A percentile compares a stretch with the other conserved stretches of the same genome.
These are phyloP conservation scores for Catagonus wagneri DNA, from an alignment of 2,113 vertebrate species.

Conservation along the genomic window DNA sequence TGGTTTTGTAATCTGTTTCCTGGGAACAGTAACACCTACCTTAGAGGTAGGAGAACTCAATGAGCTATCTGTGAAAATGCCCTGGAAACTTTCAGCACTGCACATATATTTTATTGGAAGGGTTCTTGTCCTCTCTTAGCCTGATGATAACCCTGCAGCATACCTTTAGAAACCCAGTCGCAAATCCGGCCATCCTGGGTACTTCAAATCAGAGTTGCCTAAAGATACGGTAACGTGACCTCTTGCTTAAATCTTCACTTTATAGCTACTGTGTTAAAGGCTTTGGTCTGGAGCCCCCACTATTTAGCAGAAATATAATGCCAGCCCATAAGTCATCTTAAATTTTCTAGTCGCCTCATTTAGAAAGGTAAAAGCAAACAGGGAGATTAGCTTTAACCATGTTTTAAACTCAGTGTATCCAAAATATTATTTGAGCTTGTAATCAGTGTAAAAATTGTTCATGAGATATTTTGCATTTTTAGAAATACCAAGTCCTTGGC, in stretches of 20 bases:
- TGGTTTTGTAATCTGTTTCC: background rate
- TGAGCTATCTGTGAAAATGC: background rate
- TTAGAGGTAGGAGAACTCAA: background rate
- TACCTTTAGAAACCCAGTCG: background rate
- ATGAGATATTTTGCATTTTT: background rate
- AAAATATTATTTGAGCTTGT: background rate
- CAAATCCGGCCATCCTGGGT: background rate
- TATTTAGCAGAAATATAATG: background rate
- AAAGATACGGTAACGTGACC: background rate
- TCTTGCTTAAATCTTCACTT: background rate
- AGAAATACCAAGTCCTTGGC: background rate
- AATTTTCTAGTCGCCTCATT: background rate
- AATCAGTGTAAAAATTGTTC: background rate
- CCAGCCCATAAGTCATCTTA: background rate
- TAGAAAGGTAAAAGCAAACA: background rate
- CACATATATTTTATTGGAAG: background rate
- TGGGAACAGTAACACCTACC: background rate
- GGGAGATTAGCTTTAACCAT: background rate
- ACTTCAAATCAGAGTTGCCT: background rate
- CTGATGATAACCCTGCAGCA: background rate
- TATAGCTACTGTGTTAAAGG: background rate
- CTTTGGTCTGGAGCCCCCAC: background rate
- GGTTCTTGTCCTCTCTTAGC: background rate
- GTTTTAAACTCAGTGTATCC: background rate
- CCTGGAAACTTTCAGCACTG: background rate